Base-by-base conservation (phyloP, 2,888 invertebrate species). In the Plebejus melissa region DNA sequence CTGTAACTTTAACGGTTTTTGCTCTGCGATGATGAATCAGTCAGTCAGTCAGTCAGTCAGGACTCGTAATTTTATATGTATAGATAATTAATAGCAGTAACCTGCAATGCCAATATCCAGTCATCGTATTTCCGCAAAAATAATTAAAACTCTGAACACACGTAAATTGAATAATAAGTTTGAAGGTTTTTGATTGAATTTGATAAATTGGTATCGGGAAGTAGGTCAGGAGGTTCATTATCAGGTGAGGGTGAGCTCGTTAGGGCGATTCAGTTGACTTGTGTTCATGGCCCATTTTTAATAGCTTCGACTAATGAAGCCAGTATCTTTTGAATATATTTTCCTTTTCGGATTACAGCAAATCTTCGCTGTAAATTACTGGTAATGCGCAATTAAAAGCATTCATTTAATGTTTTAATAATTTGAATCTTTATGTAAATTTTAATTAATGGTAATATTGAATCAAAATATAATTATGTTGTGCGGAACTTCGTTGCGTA, bases 211-310 rank as follows among this genome's bases (percentile, higher is more conserved):
- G 65, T 65, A 36, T 65, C 65, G 65, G 65, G 4, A 65, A 65
- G 32, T 65, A 65, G 65, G 65, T 65, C 65, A 65, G 32, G 11
- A 65, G 65, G 65, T 65, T 65, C 65, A 32, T 65, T 32, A 65
- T 65, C 65, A 65, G 65, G 65, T 65, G 65, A 65, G 32, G 65
- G 65, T 65, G 65, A 36, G 65, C 65, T 65, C 65, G 65, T 65
- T 65, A 65, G 65, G 60, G 60, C 28, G 60, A 36, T 6, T 65
- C 16, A 65, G 32, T 65, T 65, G 65, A 65, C 65, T 65, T 36
- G 65, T 65, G 65, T 65, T 65, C 65, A 16, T 36, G 65, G 65
- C 32, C 65, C 65, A 65, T 32, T 65, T 65, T 65, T 32, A 65
- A 65, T 32, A 65, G 32, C 65, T 65, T 32, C 32, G 65, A 65